A percentile compares a stretch with the other conserved stretches of the same genome.
These are phyloP conservation scores for Pterocles orientalis DNA, from an alignment of 2,113 vertebrate species.

Conservation along the genomic window DNA sequence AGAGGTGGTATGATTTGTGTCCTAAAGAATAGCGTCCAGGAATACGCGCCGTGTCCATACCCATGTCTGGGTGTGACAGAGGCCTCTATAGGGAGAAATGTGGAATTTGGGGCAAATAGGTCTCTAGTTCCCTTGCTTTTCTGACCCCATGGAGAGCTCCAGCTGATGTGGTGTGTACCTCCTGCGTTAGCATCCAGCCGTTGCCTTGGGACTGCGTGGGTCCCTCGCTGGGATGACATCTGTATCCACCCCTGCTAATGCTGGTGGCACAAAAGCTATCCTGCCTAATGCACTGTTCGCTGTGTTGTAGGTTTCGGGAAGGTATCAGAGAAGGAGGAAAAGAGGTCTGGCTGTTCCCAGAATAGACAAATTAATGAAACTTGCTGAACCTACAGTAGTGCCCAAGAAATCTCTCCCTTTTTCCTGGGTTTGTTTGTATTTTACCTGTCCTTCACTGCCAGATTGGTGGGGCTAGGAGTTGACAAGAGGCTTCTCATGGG, in stretches of 20 bases:
- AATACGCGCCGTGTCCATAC: accelerated
- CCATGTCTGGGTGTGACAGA: not conserved
- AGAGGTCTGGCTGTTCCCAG: not conserved
- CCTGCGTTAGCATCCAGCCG: not conserved
- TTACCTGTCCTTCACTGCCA: not conserved
- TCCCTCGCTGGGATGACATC: not conserved
- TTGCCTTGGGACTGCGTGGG: not conserved
- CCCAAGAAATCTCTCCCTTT: not conserved
- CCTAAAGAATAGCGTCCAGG: not conserved
- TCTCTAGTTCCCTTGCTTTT: not conserved
- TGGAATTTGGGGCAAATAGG: not conserved
- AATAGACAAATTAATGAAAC: not conserved
- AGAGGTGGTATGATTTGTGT: not conserved
- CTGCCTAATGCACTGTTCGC: not conserved
- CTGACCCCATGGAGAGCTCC: not conserved
- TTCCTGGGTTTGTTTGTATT: not conserved
- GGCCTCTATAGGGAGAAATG: accelerated
- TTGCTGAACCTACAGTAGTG: not conserved
- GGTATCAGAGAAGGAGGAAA: not conserved
- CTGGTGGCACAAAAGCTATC: not conserved
- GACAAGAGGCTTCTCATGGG: not conserved
- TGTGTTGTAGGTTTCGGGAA: not conserved
- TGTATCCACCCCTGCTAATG: not conserved
- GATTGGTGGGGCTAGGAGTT: not conserved
- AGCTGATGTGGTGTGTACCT: not conserved